A percentile compares a stretch with the other conserved stretches of the same genome.
Conservation (phyloP, 2,797 vertebrate species). For the Pseudochromis fuscus region DNA sequence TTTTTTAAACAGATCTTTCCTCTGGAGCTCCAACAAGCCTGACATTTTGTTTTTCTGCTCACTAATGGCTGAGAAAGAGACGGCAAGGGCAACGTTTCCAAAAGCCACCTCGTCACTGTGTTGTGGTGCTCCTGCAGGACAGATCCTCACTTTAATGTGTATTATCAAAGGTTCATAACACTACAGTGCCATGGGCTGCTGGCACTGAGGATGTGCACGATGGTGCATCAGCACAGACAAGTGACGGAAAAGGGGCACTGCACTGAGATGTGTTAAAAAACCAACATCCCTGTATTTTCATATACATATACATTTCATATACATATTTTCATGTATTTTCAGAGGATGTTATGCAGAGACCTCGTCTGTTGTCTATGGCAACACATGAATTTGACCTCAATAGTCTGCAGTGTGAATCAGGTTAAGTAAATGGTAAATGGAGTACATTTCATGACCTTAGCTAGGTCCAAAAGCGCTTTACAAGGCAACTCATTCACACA, state of each 20-base stretch:
- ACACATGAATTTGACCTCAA: neutral
- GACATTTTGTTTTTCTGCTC: slow-evolving; percentile 5
- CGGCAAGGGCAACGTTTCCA: slow-evolving; percentile 21
- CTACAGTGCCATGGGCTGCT: slow-evolving; percentile 13
- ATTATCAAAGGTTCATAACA: slow-evolving; percentile 49
- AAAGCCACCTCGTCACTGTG: slow-evolving; percentile 14
- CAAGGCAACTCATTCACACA: too few species aligned
- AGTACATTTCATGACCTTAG: too few species aligned
- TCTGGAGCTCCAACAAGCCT: slow-evolving; percentile 1
- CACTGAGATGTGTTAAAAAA: slow-evolving; percentile 14
- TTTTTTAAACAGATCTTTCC: neutral
- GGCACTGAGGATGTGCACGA: neutral
- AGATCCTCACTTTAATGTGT: slow-evolving; percentile 45
- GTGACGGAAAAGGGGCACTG: slow-evolving; percentile 64
- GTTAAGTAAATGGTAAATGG: too few species aligned
- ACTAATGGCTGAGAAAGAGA: slow-evolving; percentile 19
- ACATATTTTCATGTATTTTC: too few species aligned
- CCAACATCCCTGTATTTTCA: neutral
- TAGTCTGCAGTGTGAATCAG: neutral
- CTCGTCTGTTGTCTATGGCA: neutral
- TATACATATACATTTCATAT: neutral
- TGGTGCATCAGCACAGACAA: slow-evolving; percentile 73
- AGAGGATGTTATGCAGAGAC: neutral
- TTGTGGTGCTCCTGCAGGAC: slow-evolving; percentile 22
- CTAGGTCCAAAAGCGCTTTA: too few species aligned